phyloP scores from a whole-genome alignment of 2,888 invertebrate species.

The Ferdinandea cuprea region DNA sequence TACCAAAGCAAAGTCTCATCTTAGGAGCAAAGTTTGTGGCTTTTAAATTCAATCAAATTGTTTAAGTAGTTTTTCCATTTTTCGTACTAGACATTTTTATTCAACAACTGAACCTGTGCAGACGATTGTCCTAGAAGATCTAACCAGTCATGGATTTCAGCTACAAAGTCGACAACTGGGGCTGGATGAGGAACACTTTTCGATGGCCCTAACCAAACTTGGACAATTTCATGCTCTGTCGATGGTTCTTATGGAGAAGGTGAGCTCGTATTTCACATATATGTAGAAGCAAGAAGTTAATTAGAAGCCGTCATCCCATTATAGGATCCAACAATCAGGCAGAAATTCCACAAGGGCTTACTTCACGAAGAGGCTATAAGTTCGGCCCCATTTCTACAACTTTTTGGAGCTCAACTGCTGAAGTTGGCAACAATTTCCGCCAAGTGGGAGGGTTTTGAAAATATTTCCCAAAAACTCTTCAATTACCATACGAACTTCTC shows the following conservation, averaged over 20 bases:
- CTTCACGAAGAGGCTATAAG: constrained; percentile 57
- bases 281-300: neutral
- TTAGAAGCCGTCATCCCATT: neutral
- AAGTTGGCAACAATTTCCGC: constrained; percentile 78
- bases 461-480: constrained; percentile 81
- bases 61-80: neutral
- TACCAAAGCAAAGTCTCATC: constrained; percentile 78
- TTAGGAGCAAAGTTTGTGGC: constrained; percentile 79
- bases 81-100: constrained; percentile 78
- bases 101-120: constrained; percentile 80
- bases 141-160: constrained; percentile 82
- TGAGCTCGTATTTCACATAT: constrained; percentile 76
- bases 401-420: constrained; percentile 74
- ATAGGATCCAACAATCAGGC: constrained; percentile 76
- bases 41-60: neutral
- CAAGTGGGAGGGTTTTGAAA: constrained; percentile 80
- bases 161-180: constrained; percentile 84
- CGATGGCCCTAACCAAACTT: constrained; percentile 84
- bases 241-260: constrained; percentile 84
- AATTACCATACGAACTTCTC: constrained; percentile 76
- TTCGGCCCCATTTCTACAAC: neutral
- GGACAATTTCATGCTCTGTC: constrained; percentile 85
- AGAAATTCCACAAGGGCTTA: constrained; percentile 76
- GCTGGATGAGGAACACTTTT: constrained; percentile 84
- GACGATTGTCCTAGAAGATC: constrained; percentile 81